Evolutionary conservation across 2,113 vertebrate genomes (phyloP), one percentile per base, ranked within the genome.

Genomic region (Pedionomus torquatus): DNA sequence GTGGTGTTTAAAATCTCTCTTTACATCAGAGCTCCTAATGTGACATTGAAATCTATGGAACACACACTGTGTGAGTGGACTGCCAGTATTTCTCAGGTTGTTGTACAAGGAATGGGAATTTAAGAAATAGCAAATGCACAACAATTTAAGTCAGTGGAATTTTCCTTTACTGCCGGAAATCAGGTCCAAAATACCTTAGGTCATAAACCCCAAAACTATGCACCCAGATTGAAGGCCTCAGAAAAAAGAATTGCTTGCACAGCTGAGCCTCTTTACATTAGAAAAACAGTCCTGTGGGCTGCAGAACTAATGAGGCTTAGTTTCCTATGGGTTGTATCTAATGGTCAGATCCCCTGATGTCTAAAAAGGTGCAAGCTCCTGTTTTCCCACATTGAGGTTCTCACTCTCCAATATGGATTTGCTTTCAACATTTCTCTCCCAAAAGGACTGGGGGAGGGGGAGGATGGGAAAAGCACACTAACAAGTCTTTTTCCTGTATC

Each of bases 261-360:
- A 93, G 77, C 70, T 72, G 77, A 95, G 44, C 17, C 23, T 69
- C 63, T 83, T 74, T 58, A 21, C 49, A 78, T 86, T 55, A 81
- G 55, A 90, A 94, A 94, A 96, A 78, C 83, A 95, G 89, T 82
- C 14, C 39, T 78, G 65, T 68, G 93, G 64, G 64, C 51, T 78
- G 68, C 76, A 91, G 64, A 87, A 75, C 60, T 91, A 95, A 94
- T 58, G 77, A 87, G 65, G 39, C 25, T 30, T 89, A 77, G 30
- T 68, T 95, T 94, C 91, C 94, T 89, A 89, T 52, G 77, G 41
- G 24, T 68, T 92, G 54, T 83, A 18, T 31, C 55, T 68, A 60
- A 87, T 25, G 26, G 69, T 71, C 33, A 71, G 43, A 55, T 55
- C 17, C 43, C 55, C 60, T 71, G 39, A 68, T 14, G 48, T 64